Evolutionary conservation across 2,888 invertebrate species (phyloP).

Genomic region (Perdita meconis): DNA sequence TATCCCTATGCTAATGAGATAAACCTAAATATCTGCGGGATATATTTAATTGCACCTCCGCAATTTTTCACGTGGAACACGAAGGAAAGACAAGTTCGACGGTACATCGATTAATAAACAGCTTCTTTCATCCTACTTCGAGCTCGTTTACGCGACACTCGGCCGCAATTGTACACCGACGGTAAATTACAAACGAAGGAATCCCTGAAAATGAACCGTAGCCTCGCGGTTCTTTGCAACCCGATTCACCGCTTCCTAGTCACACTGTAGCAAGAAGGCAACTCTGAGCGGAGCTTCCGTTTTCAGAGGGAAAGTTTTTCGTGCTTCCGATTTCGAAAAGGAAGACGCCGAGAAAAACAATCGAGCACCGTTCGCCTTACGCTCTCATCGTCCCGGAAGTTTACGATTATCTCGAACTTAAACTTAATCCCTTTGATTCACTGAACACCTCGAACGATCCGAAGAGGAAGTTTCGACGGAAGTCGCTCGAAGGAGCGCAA

Average conservation of each 20-base stretch:
- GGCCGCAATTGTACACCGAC: neutral
- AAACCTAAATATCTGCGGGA: slow-evolving; percentile 8
- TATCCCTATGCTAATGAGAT: slow-evolving; percentile 32
- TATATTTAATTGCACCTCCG: slow-evolving; percentile 23
- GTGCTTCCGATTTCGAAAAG: neutral
- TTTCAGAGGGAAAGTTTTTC: slow-evolving; percentile 5
- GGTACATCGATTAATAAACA: slow-evolving; percentile 24
- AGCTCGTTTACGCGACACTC: neutral
- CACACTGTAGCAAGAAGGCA: slow-evolving; percentile 16
- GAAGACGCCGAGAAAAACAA: slow-evolving; percentile 15
- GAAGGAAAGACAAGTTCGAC: neutral
- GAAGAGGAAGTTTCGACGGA: neutral
- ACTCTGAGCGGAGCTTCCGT: slow-evolving; percentile 27
- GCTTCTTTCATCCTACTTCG: neutral
- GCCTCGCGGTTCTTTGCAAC: slow-evolving; percentile 59
- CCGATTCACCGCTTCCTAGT: slow-evolving; percentile 38
- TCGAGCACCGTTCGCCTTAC: slow-evolving; percentile 1
- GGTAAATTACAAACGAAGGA: slow-evolving; percentile 43
- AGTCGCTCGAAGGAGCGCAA: slow-evolving; percentile 2
- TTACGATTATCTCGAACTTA: slow-evolving; percentile 5
- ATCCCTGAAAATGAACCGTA: slow-evolving; percentile 59
- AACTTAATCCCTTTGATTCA: neutral
- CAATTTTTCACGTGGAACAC: slow-evolving; percentile 1
- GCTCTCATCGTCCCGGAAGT: neutral
- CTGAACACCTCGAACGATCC: neutral